Evolutionary conservation across 2,797 vertebrate species (phyloP).

Genomic region (Muscicapa striata): DNA sequence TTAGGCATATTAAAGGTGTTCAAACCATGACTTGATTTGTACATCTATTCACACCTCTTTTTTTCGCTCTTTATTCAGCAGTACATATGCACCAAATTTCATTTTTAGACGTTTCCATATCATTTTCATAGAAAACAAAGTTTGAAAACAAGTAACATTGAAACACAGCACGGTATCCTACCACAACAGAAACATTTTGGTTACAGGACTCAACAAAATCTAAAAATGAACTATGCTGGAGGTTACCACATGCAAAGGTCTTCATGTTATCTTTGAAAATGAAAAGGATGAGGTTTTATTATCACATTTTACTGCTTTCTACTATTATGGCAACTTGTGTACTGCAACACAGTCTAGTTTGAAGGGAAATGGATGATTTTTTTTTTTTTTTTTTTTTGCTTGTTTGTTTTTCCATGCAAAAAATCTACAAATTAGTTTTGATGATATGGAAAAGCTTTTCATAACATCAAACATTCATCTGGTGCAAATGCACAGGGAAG

Average conservation of each 20-base stretch:
- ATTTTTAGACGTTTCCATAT: conserved; percentile 89
- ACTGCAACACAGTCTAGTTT: conserved; percentile 86
- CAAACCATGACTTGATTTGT: conserved; percentile 86
- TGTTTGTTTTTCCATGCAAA: conserved; percentile 80
- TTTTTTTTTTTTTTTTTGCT: conserved; percentile 34
- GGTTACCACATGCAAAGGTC: conserved; percentile 95
- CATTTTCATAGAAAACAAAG: conserved; percentile 92
- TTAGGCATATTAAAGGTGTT: conserved; percentile 90
- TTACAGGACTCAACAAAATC: conserved; percentile 95
- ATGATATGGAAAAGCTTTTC: conserved; percentile 90
- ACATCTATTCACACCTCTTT: conserved; percentile 84
- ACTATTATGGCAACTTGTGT: conserved; percentile 87
- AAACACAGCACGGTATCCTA: conserved; percentile 95
- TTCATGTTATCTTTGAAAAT: conserved; percentile 89
- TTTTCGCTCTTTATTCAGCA: conserved; percentile 89
- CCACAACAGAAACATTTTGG: conserved; percentile 90
- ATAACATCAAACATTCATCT: conserved; percentile 91
- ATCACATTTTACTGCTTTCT: conserved; percentile 84
- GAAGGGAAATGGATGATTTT: conserved; percentile 77
- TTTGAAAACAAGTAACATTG: conserved; percentile 93
- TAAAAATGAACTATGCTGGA: conserved; percentile 96
- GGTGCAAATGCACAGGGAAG: conserved; percentile 88
- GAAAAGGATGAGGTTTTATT: conserved; percentile 85
- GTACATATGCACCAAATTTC: conserved; percentile 94
- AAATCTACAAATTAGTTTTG: conserved; percentile 85